A percentile compares a stretch with the other conserved stretches of the same genome.
Conservation (phyloP, 2,888 invertebrate genomes). For the Drosophila mimica region DNA sequence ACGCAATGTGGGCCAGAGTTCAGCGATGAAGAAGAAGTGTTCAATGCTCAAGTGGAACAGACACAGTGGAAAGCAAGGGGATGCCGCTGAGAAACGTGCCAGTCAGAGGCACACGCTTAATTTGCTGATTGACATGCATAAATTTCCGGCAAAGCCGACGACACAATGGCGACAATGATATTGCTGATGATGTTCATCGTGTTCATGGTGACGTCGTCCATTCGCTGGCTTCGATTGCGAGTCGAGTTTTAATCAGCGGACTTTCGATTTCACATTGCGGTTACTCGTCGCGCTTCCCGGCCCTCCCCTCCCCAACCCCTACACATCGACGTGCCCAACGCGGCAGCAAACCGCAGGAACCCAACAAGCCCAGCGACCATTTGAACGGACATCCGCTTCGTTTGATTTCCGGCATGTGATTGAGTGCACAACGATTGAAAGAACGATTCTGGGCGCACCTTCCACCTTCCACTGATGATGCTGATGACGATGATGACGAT, state of each 20-base stretch:
- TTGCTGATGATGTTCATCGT: slow-evolving; percentile 17
- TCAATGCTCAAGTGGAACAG: neutral
- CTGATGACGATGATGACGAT: slow-evolving; percentile 12
- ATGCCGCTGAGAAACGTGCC: slow-evolving; percentile 32
- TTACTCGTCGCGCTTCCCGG: slow-evolving; percentile 31
- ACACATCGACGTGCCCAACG: neutral
- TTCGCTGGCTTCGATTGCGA: slow-evolving; percentile 30
- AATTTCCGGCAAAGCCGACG: slow-evolving; percentile 73
- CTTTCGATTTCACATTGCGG: slow-evolving; percentile 78
- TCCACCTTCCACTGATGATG: slow-evolving; percentile 21
- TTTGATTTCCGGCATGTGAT: slow-evolving; percentile 81
- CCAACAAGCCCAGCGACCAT: slow-evolving; percentile 54
- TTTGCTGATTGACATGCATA: slow-evolving; percentile 77
- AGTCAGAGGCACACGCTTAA: slow-evolving; percentile 58
- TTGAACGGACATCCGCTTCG: slow-evolving; percentile 76
- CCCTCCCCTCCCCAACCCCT: neutral
- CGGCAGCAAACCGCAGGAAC: slow-evolving; percentile 26
- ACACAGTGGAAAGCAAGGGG: neutral
- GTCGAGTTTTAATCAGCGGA: slow-evolving; percentile 76
- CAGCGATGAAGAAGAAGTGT: slow-evolving; percentile 2
- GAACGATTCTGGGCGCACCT: slow-evolving; percentile 40
- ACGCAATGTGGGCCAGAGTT: slow-evolving; percentile 42
- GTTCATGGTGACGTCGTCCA: slow-evolving; percentile 7
- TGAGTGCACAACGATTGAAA: slow-evolving; percentile 69
- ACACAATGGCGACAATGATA: slow-evolving; percentile 47